phyloP scores from a whole-genome alignment of 2,888 invertebrate genomes.

The Meteorus colon region DNA sequence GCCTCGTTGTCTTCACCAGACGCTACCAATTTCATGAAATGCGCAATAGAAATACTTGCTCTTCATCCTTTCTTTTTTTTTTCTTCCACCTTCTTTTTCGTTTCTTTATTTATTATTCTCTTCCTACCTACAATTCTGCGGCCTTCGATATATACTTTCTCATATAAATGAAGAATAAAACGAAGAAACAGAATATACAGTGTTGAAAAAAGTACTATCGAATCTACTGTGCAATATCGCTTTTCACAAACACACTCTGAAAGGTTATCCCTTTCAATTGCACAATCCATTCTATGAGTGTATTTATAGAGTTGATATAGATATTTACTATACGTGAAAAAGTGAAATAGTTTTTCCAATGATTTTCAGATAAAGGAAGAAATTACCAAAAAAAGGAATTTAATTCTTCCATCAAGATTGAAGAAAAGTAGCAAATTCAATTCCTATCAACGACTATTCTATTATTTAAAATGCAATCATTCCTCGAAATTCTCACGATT shows the following conservation, averaged over 20 bases:
- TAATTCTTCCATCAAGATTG: no score
- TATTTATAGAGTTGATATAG: not conserved
- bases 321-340: not conserved
- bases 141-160: not conserved
- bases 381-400: no score
- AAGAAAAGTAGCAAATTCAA: no score
- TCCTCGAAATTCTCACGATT: no score
- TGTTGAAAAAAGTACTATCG: not conserved
- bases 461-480: no score
- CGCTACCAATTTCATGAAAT: slow-evolving; percentile 41
- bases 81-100: slow-evolving; percentile 13
- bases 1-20: slow-evolving; percentile 37
- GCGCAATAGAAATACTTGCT: slow-evolving; percentile 30
- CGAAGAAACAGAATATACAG: not conserved
- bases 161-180: slow-evolving; percentile 1
- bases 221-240: not conserved
- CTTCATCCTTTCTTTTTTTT: slow-evolving; percentile 29
- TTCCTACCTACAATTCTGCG: not conserved
- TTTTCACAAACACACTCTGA: not conserved
- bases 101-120: slow-evolving; percentile 14
- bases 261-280: not conserved
- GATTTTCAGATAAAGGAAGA: no score
- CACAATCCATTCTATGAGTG: not conserved
- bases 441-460: no score
- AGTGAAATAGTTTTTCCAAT: no score